These are phyloP conservation scores for Aphidoletes aphidimyza DNA, from an alignment of 2,888 invertebrate genomes.

Conservation along the genomic window DNA sequence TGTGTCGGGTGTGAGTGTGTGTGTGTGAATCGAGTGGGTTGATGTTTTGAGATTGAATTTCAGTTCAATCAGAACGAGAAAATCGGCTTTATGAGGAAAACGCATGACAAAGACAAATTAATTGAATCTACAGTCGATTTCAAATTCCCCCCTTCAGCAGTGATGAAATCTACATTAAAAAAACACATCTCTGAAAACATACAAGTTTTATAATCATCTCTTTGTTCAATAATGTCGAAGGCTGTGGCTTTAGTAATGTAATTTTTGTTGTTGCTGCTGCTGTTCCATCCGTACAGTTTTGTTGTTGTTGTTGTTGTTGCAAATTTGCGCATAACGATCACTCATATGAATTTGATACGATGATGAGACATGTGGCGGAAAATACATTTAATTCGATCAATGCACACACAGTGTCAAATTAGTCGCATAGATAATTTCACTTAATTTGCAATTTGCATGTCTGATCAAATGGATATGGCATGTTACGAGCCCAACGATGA, in stretches of 20 bases:
- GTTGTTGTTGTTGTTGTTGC: neutral
- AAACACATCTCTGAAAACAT: constrained; percentile 23
- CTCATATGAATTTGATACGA: constrained; percentile 18
- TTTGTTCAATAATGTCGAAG: constrained; percentile 28
- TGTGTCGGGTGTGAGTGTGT: too few species aligned
- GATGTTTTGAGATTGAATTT: neutral
- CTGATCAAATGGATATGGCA: neutral
- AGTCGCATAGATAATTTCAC: constrained; percentile 31
- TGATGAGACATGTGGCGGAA: neutral
- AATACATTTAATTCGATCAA: constrained; percentile 32
- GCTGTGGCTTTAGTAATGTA: neutral
- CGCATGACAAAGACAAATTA: constrained; percentile 42
- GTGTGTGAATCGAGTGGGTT: neutral
- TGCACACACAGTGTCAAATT: constrained; percentile 33
- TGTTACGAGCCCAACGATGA: neutral
- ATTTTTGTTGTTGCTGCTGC: neutral
- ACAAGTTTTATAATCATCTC: constrained; percentile 27
- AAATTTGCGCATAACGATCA: neutral
- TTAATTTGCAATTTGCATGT: constrained; percentile 51
- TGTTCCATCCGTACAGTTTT: too few species aligned
- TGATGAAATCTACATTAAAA: neutral
- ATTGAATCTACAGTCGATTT: neutral
- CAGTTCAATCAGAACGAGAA: neutral
- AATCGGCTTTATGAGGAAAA: neutral
- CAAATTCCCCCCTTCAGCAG: neutral